Evolutionary conservation across 2,888 invertebrate genomes (phyloP).

Genomic region (Agrochola litura): DNA sequence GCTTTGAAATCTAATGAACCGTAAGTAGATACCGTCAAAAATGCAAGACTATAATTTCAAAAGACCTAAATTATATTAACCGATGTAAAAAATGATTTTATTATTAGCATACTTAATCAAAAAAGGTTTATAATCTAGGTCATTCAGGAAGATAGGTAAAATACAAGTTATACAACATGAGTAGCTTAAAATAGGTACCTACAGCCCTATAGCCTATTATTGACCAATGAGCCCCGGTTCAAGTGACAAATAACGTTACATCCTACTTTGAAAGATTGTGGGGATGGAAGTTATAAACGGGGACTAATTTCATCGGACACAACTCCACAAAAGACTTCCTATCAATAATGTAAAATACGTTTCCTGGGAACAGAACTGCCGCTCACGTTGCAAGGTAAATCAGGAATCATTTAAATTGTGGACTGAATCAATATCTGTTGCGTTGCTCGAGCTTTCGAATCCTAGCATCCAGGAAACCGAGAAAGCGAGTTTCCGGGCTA

Average conservation of each 20-base stretch:
- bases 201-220: neutral
- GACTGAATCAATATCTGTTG: too few relatives aligned
- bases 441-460: neutral
- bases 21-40: neutral
- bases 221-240: neutral
- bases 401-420: neutral
- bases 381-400: neutral
- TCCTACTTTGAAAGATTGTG: too few relatives aligned
- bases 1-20: constrained; percentile 28
- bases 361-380: neutral
- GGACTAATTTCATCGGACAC: neutral
- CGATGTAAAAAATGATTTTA: neutral
- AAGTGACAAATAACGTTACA: neutral
- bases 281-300: neutral
- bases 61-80: neutral
- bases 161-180: too few relatives aligned
- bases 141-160: too few relatives aligned
- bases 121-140: neutral
- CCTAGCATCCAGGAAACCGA: too few relatives aligned
- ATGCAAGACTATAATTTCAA: neutral
- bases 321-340: neutral
- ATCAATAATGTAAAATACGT: neutral
- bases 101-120: too few relatives aligned
- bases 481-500: neutral
- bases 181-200: neutral